Base-by-base conservation (phyloP, 2,888 invertebrate genomes). In the Lacanobia wlatinum region DNA sequence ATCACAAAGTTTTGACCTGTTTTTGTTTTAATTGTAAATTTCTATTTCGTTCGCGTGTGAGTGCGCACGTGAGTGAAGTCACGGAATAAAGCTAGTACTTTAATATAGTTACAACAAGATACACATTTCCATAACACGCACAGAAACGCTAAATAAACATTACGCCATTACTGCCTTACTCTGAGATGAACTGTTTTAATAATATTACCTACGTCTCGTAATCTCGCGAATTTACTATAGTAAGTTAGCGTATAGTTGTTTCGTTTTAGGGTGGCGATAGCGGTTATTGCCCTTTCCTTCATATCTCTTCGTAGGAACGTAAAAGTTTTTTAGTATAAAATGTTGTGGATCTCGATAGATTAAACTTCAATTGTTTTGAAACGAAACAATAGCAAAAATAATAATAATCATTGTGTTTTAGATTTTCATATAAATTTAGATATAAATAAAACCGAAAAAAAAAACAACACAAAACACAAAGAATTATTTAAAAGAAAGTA, bases 171-270 rank as follows among this genome's bases (percentile, higher is more conserved):
- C 58, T 56, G 53, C 38, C 38, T 62, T 16, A 38, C 50, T 69
- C 52, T 18, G 69, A 76, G 80, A 77, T 50, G 56, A 84, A 76
- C 61, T 73, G 81, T 76, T 84, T 84, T 87, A 87, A 85, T 88
- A 83, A 80, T 64, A 62, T 71, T 74, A 76, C 48, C 18, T 48
- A 48, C 61, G 68, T 65, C 48, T 56, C 75, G 78, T 78, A 84
- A 80, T 84, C 78, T 79, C 60, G 59, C 55, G 66, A 80, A 82
- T 86, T 81, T 82, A 84, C 82, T 73, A 70, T 62, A 76, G 66
- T 67, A 76, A 70, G 53, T 70, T 62, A 69, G 68, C 46, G 6
- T 40, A 21, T 40, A 59, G 14, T 40, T 40, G 59, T 40, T 59
- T 40, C 40, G 4, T 40, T 59, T 59, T 59, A 40, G 21, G 3